Conservation (phyloP, 2,113 vertebrate genomes). For the Seriola dumerili region DNA sequence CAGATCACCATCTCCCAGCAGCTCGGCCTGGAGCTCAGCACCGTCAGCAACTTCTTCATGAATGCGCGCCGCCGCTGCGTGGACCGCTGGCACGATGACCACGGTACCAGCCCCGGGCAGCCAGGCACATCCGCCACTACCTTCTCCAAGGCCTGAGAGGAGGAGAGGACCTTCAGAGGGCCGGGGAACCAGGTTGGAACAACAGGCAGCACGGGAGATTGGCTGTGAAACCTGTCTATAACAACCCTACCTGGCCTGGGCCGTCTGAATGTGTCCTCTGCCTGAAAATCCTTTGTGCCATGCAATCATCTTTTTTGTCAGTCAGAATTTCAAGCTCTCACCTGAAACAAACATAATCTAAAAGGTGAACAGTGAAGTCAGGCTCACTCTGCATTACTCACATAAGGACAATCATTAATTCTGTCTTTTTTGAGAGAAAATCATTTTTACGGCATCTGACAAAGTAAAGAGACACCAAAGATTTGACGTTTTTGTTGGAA, state of each 20-base stretch:
- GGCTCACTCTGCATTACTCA: conserved; percentile 77
- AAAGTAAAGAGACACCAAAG: conserved; percentile 82
- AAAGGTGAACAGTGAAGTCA: conserved; percentile 75
- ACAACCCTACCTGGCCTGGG: conserved; percentile 61
- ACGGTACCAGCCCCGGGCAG: conserved; percentile 88
- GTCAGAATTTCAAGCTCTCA: conserved; percentile 76
- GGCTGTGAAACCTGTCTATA: conserved; percentile 59
- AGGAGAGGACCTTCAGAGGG: conserved; percentile 57
- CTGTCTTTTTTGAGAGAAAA: conserved; percentile 74
- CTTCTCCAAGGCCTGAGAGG: conserved; percentile 98
- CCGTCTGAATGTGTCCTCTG: conserved; percentile 70
- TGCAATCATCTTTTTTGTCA: conserved; percentile 81
- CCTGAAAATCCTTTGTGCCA: conserved; percentile 80
- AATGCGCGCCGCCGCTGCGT: conserved; percentile 97
- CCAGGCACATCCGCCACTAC: conserved; percentile 90
- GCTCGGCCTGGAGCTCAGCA: conserved; percentile 97
- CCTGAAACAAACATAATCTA: conserved; percentile 72
- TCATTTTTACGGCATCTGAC: conserved; percentile 74
- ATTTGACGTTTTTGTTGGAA: conserved; percentile 74
- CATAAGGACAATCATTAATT: conserved; percentile 81
- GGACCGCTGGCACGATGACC: conserved; percentile 97
- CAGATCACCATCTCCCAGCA: conserved; percentile 99
- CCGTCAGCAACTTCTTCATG: conserved; percentile 99
- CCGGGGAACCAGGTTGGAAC: conserved; percentile 55
- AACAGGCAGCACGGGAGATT: conserved; percentile 46